Evolutionary conservation across 2,797 vertebrate genomes (phyloP).

Genomic region (Picus viridis): DNA sequence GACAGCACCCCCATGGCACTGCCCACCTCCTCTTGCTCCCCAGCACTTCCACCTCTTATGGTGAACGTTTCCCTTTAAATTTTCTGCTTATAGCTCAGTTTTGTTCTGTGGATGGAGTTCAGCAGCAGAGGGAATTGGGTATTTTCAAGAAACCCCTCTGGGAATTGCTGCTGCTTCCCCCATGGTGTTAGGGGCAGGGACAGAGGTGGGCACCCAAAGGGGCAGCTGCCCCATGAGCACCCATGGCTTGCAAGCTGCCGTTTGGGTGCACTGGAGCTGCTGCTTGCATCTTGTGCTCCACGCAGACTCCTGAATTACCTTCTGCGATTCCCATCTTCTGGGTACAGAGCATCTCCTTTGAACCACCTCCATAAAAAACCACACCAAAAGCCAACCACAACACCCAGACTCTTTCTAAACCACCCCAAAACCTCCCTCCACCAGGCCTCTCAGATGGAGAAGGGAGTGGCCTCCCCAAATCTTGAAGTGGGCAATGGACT

Average conservation of each 20-base stretch:
- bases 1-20: no score
- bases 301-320: rapidly evolving
- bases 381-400: neutral
- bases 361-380: neutral
- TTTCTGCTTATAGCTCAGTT: neutral
- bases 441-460: neutral
- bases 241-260: neutral
- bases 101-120: neutral
- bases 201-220: neutral
- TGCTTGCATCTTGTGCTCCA: neutral
- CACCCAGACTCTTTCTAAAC: neutral
- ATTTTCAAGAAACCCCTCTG: neutral
- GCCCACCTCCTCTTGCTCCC: no score
- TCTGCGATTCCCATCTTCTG: neutral
- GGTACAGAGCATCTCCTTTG: neutral
- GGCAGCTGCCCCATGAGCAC: neutral
- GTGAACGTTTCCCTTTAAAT: rapidly evolving
- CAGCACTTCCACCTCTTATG: rapidly evolving
- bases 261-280: neutral
- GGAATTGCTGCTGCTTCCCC: neutral
- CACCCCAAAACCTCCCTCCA: neutral
- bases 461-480: neutral
- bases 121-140: neutral
- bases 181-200: neutral
- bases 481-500: rapidly evolving